Percentiles rank a stretch among this genome's conserved stretches.
Conservation (phyloP, 23 tunicate species). For the Ciona savignyi region DNA sequence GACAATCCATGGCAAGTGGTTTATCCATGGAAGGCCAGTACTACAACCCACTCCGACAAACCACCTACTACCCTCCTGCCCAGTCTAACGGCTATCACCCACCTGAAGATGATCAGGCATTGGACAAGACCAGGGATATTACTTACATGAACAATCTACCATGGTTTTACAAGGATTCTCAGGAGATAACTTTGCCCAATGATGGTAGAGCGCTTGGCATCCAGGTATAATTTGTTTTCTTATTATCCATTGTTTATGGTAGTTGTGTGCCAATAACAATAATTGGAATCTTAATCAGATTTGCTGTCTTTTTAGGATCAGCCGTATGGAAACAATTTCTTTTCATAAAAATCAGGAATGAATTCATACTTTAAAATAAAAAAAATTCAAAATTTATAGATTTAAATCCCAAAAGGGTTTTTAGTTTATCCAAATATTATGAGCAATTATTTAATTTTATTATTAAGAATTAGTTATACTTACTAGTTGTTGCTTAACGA, state of each 20-base stretch:
- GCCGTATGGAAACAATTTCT: too few species aligned
- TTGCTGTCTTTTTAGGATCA: too few species aligned
- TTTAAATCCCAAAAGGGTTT: not conserved
- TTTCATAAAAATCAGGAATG: too few species aligned
- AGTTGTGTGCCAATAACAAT: too few species aligned
- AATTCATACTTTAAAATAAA: too few species aligned
- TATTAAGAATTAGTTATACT: too few species aligned
- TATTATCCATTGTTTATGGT: too few species aligned
- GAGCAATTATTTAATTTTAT: not conserved
- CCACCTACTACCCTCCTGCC: not conserved
- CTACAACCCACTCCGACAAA: constrained; percentile 1
- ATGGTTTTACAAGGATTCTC: constrained; percentile 69
- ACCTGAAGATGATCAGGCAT: not conserved
- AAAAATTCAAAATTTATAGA: too few species aligned
- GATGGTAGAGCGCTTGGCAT: constrained; percentile 41
- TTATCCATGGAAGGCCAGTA: constrained; percentile 18
- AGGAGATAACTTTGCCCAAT: constrained; percentile 43
- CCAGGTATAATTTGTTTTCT: constrained; percentile 27
- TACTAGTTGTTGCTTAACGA: too few species aligned
- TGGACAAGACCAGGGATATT: constrained; percentile 1
- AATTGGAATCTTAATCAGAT: too few species aligned
- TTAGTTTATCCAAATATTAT: not conserved
- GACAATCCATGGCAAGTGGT: constrained; percentile 53
- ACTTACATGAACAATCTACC: constrained; percentile 20
- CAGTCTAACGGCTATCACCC: not conserved